A percentile compares a stretch with the other conserved stretches of the same genome.
Evolutionary conservation across 2,113 vertebrate genomes (phyloP).

Genomic region (Trogon melanurus): DNA sequence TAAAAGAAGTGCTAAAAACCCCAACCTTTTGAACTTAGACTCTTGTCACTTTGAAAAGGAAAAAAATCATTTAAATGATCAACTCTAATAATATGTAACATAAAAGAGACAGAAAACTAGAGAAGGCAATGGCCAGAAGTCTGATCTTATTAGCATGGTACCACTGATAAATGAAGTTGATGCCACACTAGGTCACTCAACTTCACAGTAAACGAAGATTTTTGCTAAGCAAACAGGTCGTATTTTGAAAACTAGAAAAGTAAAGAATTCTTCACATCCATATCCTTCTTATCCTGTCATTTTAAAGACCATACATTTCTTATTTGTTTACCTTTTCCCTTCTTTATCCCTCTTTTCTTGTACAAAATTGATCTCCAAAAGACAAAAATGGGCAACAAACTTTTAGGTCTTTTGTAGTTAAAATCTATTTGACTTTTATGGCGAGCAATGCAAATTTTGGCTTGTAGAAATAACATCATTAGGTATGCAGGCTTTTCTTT

Average conservation of each 20-base stretch:
- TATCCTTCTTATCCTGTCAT: background rate
- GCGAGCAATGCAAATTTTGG: conserved; percentile 49
- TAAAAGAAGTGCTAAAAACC: background rate
- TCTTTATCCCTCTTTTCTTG: background rate
- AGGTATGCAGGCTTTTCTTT: conserved; percentile 65
- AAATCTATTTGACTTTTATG: conserved; percentile 39
- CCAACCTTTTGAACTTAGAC: background rate
- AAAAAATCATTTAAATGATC: background rate
- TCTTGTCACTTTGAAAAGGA: background rate
- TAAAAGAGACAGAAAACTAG: background rate
- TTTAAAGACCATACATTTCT: background rate
- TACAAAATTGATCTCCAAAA: background rate
- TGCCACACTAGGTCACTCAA: background rate
- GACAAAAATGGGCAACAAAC: background rate
- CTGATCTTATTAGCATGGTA: background rate
- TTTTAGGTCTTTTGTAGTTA: conserved; percentile 10
- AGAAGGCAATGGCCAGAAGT: background rate
- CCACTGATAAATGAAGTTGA: background rate
- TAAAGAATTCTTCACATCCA: background rate
- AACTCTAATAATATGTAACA: background rate
- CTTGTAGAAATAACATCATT: conserved; percentile 65
- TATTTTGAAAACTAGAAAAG: background rate
- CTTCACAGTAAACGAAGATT: background rate
- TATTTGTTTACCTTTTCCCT: background rate
- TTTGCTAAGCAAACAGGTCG: background rate